Evolutionary conservation across 1,140 invertebrate species (phyloP).

Genomic region (Chionoecetes opilio): DNA sequence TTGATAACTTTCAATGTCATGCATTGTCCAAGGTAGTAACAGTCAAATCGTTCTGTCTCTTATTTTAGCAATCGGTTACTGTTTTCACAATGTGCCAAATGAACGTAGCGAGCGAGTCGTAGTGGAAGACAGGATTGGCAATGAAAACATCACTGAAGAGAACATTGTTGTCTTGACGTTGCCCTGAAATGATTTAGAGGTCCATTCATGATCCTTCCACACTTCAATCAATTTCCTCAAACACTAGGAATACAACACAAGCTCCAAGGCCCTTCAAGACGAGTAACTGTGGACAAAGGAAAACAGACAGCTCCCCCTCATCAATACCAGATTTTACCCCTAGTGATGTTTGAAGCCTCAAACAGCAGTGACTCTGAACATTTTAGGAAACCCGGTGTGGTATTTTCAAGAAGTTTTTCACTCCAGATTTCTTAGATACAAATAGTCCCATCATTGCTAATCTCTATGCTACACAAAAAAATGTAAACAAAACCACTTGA

Average conservation of each 20-base stretch:
- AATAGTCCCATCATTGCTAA: slow-evolving; percentile 27
- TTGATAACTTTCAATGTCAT: not conserved
- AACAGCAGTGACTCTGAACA: not conserved
- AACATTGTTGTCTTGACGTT: not conserved
- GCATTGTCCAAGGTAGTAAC: not conserved
- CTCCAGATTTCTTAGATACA: slow-evolving; percentile 23
- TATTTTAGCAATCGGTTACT: slow-evolving; percentile 22
- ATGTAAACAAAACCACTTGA: slow-evolving; percentile 44
- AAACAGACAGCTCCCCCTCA: not conserved
- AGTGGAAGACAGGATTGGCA: not conserved
- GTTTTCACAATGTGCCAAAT: not conserved
- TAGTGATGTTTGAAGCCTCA: slow-evolving; percentile 8
- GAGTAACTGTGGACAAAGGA: slow-evolving; percentile 29
- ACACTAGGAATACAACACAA: slow-evolving; percentile 48
- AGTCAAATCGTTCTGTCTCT: not conserved
- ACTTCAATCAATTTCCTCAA: too few species aligned
- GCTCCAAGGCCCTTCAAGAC: slow-evolving; percentile 45
- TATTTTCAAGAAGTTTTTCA: slow-evolving; percentile 47
- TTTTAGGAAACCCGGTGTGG: slow-evolving; percentile 19
- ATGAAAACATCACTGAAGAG: too few species aligned
- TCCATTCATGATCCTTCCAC: too few species aligned
- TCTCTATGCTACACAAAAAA: slow-evolving; percentile 55
- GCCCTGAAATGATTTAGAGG: slow-evolving; percentile 11
- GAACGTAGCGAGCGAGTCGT: not conserved
- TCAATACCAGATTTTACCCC: too few species aligned